Base-by-base conservation (phyloP, 2,113 vertebrate species). In the Otolemur garnettii region DNA sequence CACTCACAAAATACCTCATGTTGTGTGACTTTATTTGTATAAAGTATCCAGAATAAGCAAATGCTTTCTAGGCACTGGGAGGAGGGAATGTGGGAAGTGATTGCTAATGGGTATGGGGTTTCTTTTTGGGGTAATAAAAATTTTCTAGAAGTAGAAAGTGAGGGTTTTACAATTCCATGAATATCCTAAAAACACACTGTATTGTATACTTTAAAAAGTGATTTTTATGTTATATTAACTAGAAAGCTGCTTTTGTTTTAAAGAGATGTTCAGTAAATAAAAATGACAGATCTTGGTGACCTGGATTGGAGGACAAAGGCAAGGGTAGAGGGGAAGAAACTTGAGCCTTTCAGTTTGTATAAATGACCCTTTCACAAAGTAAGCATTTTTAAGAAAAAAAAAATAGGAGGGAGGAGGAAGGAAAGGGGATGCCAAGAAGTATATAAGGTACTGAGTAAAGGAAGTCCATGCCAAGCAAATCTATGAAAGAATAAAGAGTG, bases 401-500 rank as follows among this genome's bases (percentile, higher is more conserved):
- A 57, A 62, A 18, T 28, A 50, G 15, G 3, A 42, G 74, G 35
- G 11, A 9, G 4, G 22, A 38, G 1, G 18, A 4, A 57, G 17
- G 2, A 7, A 64, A 55, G 19, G 28, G 57, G 68, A 68, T n/a
- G 30, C n/a, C 18, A 64, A 33, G 74, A 82, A 75, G 69, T 10
- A 55, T 13, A 18, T 2, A 50, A 2, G 4, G 4, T 1, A 1
- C 13, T 60, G 21, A 1, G 12, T 22, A n/a, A 57, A 80, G 21
- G 8, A 78, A 57, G 4, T 5, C 26, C 4, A 5, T 5, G 66
- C 26, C 18, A 64, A 72, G 28, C 55, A 30, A 62, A 50, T 57
- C 42, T 59, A 22, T 50, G 10, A 55, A 22, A 15, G 5, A 45
- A 14, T 8, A 6, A 79, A 80, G 11, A 75, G 24, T 42, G 68